Evolutionary conservation across 2,888 invertebrate genomes (phyloP).

Genomic region (Plagiodera versicolora): DNA sequence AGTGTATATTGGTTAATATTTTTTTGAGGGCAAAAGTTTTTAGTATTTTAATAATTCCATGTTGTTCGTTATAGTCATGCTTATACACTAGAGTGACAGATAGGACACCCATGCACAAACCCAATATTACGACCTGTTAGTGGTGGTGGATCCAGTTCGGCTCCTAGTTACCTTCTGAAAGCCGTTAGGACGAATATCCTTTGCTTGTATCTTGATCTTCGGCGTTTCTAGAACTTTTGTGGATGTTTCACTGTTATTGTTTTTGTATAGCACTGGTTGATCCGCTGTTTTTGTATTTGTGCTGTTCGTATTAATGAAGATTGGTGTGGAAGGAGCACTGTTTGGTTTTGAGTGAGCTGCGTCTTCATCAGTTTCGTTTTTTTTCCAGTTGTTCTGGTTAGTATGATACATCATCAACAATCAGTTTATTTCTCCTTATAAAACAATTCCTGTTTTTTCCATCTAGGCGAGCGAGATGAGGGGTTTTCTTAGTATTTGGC

Average conservation of each 20-base stretch:
- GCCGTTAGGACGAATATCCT: neutral
- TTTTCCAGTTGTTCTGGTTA: conserved; percentile 2
- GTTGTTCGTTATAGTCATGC: neutral
- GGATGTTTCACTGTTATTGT: neutral
- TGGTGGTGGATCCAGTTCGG: neutral
- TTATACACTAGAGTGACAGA: neutral
- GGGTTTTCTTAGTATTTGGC: no score
- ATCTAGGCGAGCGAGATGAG: neutral
- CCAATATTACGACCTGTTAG: neutral
- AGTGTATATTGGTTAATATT: no score
- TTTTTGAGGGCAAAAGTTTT: neutral
- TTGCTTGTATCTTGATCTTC: neutral
- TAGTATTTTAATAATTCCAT: neutral
- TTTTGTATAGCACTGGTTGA: neutral
- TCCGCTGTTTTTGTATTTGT: neutral
- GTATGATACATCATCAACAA: conserved; percentile 4
- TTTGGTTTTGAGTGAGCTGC: conserved; percentile 8
- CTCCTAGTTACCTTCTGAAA: neutral
- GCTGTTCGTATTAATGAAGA: neutral
- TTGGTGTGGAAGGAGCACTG: conserved; percentile 4
- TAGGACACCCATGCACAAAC: neutral
- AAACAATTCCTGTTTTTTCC: conserved; percentile 1
- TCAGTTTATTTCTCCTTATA: conserved; percentile 7
- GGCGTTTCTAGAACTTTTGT: neutral
- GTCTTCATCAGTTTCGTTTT: conserved; percentile 1